Evolutionary conservation across 2,888 invertebrate species (phyloP), one percentile per base, ranked within the genome.

Genomic region (Tenodera sinensis): DNA sequence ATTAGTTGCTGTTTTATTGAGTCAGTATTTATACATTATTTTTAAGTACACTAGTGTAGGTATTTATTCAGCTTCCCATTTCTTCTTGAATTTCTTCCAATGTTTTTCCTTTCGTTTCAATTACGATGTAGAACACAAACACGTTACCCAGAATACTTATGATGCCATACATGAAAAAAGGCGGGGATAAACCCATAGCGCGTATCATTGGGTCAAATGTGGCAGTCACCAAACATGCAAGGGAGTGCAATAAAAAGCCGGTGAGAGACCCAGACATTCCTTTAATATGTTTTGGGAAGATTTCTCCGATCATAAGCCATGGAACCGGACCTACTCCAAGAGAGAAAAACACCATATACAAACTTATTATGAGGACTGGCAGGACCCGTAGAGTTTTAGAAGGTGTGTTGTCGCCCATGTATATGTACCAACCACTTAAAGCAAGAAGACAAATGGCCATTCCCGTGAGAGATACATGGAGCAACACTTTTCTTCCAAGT

Each of bases 281-380:
- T 92, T 97, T 97, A 89, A 97, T 96, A 91, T 97, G 96, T 2
- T 96, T 94, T 87, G 97, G 95, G 92, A 98, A 97, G 20, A 98
- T 94, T 93, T 98, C 98, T 3, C 97, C 95, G 93, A 96, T 94
- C 94, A 97, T 96, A 94, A 98, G 95, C 97, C 97, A 97, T 0
- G 98, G 98, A 84, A 98, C 97, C 0, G 98, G 98, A 0, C 98
- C 98, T 91, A 96, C 96, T 85, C 98, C 98, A 82, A 98, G 92
- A 0, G 97, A 97, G 93, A 98, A 98, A 84, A 47, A 88, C 12
- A 84, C 14, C 86, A 86, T 20, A 20, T 81, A 86, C 0, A 30
- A 7, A 81, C 30, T 81, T 20, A 86, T 27, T 2, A 86, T 28
- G 2, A 28, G 8, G 20, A 86, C 20, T 14, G 86, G 86, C 9